A percentile compares a stretch with the other conserved stretches of the same genome.
phyloP scores from a whole-genome alignment of 2,888 invertebrate genomes.

The Orthosia gothica region DNA sequence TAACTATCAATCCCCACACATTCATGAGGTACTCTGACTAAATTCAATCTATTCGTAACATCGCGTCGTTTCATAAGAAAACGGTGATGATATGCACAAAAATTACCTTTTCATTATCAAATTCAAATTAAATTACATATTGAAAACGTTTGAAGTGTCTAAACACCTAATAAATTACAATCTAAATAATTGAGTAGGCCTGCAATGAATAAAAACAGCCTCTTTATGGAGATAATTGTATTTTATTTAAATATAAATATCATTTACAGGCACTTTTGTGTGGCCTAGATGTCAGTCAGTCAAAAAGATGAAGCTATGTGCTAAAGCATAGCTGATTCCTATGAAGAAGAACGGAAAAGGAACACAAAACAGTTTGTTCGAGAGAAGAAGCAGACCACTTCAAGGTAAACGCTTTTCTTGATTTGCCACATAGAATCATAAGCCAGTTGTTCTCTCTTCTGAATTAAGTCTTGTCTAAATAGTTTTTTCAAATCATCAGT shows the following conservation, averaged over 20 bases:
- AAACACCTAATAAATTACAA: slow-evolving; percentile 32
- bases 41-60: slow-evolving; percentile 20
- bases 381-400: neutral
- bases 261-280: neutral
- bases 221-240: neutral
- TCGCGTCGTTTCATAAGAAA: slow-evolving; percentile 10
- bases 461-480: neutral
- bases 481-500: neutral
- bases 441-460: too few species aligned
- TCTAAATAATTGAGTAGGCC: slow-evolving; percentile 10
- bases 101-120: slow-evolving; percentile 46
- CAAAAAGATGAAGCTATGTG: too few species aligned
- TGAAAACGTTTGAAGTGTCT: slow-evolving; percentile 35
- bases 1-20: neutral
- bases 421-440: too few species aligned
- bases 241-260: too few species aligned
- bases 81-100: slow-evolving; percentile 29
- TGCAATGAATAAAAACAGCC: neutral
- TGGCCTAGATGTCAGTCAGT: neutral
- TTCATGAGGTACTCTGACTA: neutral
- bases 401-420: neutral
- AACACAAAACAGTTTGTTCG: neutral
- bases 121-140: slow-evolving; percentile 59
- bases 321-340: too few species aligned
- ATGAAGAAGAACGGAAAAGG: neutral